Evolutionary conservation across 2,888 invertebrate genomes (phyloP).

Genomic region (Habrosyne pyritoides): DNA sequence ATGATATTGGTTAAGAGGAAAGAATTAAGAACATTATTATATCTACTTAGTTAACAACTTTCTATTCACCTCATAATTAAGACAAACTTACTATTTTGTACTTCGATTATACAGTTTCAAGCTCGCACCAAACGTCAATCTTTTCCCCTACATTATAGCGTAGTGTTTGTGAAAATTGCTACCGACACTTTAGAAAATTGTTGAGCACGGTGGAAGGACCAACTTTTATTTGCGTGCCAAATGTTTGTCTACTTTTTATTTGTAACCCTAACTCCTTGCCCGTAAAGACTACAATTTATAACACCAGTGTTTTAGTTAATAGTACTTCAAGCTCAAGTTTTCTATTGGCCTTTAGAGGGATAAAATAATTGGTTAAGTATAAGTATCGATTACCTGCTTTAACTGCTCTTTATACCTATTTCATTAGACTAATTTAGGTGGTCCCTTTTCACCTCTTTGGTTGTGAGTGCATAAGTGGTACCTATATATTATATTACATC

Average conservation of each 20-base stretch:
- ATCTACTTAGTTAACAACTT: no score
- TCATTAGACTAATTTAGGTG: not conserved
- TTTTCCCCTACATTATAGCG: constrained; percentile 26
- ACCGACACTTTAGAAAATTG: constrained; percentile 47
- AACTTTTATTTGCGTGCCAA: constrained; percentile 23
- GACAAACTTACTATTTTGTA: constrained; percentile 25
- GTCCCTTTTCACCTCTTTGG: no score
- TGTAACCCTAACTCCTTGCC: not conserved
- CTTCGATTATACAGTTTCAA: constrained; percentile 18
- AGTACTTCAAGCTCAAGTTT: not conserved
- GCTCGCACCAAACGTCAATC: constrained; percentile 31
- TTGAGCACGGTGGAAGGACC: constrained; percentile 23
- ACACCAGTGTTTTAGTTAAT: not conserved
- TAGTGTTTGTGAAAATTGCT: constrained; percentile 37
- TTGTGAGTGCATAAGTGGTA: no score
- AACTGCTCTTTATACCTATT: not conserved
- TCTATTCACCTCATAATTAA: constrained; percentile 18
- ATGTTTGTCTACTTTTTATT: not conserved
- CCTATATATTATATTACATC: no score
- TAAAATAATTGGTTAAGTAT: constrained; percentile 1
- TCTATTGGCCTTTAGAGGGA: not conserved
- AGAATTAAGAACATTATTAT: no score
- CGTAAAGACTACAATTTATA: not conserved
- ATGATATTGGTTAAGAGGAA: no score
- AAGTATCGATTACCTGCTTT: not conserved